phyloP scores from a whole-genome alignment of 1,140 invertebrate genomes.

The Drosophila kepulauana region DNA sequence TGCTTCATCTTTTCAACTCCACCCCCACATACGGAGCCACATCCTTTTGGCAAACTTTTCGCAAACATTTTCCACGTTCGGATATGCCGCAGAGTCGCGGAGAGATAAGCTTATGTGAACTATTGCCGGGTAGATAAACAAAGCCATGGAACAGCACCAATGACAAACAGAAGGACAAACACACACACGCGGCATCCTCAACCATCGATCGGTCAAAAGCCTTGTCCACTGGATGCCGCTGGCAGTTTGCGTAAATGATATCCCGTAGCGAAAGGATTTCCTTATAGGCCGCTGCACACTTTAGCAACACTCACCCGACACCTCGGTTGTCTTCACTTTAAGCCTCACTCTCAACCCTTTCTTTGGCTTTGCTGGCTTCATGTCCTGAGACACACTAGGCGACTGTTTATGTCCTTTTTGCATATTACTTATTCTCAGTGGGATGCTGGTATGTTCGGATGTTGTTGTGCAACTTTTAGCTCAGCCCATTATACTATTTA shows the following conservation, averaged over 20 bases:
- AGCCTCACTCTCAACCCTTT: slow-evolving; percentile 54
- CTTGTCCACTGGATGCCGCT: not conserved
- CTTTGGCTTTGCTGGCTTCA: slow-evolving; percentile 8
- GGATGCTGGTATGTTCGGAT: slow-evolving; percentile 49
- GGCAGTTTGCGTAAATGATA: slow-evolving; percentile 74
- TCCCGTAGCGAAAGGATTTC: slow-evolving; percentile 84
- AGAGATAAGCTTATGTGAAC: slow-evolving; percentile 82
- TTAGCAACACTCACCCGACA: slow-evolving; percentile 65
- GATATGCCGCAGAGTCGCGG: slow-evolving; percentile 27
- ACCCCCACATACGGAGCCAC: not conserved
- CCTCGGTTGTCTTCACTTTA: slow-evolving; percentile 47
- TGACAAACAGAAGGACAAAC: slow-evolving; percentile 35
- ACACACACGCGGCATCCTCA: not conserved
- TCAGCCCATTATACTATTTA: slow-evolving; percentile 74
- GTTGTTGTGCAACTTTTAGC: slow-evolving; percentile 61
- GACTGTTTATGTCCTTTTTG: slow-evolving; percentile 66
- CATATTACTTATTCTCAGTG: slow-evolving; percentile 53
- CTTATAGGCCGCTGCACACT: slow-evolving; percentile 77
- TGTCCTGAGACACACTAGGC: slow-evolving; percentile 26
- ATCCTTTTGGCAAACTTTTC: slow-evolving; percentile 63
- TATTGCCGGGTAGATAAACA: slow-evolving; percentile 82
- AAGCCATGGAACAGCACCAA: slow-evolving; percentile 35
- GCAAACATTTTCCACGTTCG: slow-evolving; percentile 64
- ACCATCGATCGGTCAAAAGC: slow-evolving; percentile 67
- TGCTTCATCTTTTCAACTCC: slow-evolving; percentile 26